A percentile compares a stretch with the other conserved stretches of the same genome.
These are phyloP conservation scores for Cistogaster globosa DNA, from an alignment of 2,888 invertebrate species.

Conservation along the genomic window DNA sequence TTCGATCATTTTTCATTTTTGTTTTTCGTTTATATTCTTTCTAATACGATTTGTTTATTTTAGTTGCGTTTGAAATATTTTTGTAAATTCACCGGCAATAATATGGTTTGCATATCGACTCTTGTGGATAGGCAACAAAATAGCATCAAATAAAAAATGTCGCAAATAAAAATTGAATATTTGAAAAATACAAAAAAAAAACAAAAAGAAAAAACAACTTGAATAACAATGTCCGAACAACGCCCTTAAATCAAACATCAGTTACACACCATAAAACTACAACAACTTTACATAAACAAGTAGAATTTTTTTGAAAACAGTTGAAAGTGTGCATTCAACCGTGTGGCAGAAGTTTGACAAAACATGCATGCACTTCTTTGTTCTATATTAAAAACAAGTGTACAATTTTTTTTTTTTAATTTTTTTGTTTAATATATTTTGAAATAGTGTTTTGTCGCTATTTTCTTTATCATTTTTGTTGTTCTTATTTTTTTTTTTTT, in stretches of 20 bases:
- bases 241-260: conserved; percentile 67
- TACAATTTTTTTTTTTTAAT: neutral
- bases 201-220: neutral
- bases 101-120: conserved; percentile 51
- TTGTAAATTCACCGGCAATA: conserved; percentile 36
- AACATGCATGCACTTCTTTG: conserved; percentile 55
- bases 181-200: neutral
- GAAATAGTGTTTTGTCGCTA: conserved; percentile 16
- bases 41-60: conserved; percentile 52
- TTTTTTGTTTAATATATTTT: conserved; percentile 14
- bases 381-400: conserved; percentile 34
- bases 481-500: neutral
- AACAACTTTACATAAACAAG: conserved; percentile 39
- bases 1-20: conserved; percentile 3
- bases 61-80: conserved; percentile 49
- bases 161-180: conserved; percentile 17
- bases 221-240: conserved; percentile 55
- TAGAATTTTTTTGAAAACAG: conserved; percentile 11
- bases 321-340: conserved; percentile 53
- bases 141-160: neutral
- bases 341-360: conserved; percentile 49
- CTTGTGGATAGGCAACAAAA: conserved; percentile 4
- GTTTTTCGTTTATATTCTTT: conserved; percentile 28
- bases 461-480: neutral
- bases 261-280: conserved; percentile 51